A percentile compares a stretch with the other conserved stretches of the same genome.
phyloP scores from a whole-genome alignment of 2,797 vertebrate genomes.

The Sus cebifrons region DNA sequence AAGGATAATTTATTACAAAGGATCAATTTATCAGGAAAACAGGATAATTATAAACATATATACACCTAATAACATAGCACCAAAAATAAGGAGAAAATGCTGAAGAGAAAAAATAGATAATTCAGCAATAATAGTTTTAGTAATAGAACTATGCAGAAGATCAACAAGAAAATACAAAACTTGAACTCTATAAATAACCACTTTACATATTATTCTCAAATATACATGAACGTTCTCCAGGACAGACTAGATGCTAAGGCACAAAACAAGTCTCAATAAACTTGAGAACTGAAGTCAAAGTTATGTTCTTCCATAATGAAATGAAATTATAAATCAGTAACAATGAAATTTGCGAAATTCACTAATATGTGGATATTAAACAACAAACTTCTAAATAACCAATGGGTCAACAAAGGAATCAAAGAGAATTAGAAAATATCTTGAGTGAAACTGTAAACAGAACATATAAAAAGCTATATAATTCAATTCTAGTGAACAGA shows the following conservation, averaged over 20 bases:
- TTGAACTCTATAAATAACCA: neutral
- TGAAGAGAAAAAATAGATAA: neutral
- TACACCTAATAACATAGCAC: neutral
- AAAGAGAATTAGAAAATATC: neutral
- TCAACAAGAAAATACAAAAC: neutral
- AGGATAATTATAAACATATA: neutral
- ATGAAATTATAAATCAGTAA: neutral
- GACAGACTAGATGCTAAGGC: neutral
- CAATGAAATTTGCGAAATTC: neutral
- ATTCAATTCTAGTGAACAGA: conserved; percentile 36
- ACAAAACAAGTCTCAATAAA: neutral
- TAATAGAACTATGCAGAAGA: neutral
- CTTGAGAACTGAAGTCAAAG: neutral
- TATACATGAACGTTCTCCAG: neutral
- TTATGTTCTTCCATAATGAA: neutral
- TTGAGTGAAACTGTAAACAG: neutral
- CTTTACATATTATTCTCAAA: neutral
- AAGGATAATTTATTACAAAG: neutral
- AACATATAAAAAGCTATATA: conserved; percentile 7
- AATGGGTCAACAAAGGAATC: neutral
- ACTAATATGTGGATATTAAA: neutral
- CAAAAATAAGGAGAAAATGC: neutral
- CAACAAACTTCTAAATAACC: conserved; percentile 2
- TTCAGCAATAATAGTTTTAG: neutral
- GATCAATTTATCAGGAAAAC: neutral